Conservation (phyloP, 1,140 invertebrate genomes). For the Tetraneura akinire region DNA sequence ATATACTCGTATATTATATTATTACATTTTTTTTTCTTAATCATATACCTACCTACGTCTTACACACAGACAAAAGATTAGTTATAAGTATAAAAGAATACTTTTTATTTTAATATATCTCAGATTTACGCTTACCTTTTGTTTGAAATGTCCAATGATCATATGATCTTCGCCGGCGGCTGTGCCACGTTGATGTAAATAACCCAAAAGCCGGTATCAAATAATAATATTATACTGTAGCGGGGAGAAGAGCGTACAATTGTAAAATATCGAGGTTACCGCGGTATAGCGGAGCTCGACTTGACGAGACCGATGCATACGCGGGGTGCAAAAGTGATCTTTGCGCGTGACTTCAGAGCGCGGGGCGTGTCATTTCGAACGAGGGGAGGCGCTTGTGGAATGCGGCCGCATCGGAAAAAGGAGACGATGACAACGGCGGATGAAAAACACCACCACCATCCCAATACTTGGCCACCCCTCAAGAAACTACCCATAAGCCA, state of each 20-base stretch:
- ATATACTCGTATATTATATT: too few species aligned
- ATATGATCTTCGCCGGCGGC: background rate
- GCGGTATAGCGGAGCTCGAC: conserved; percentile 16
- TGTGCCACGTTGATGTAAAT: background rate
- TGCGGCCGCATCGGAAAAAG: background rate
- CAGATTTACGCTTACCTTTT: background rate
- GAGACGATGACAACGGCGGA: background rate
- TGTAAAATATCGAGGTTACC: background rate
- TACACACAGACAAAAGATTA: background rate
- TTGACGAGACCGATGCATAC: conserved; percentile 15
- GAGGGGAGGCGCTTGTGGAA: conserved; percentile 19
- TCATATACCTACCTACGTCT: background rate
- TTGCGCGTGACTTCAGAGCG: background rate
- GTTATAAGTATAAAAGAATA: background rate
- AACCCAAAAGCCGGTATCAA: conserved; percentile 2
- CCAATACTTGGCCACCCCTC: background rate
- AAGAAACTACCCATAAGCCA: too few species aligned
- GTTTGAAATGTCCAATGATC: background rate
- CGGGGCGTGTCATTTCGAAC: conserved; percentile 27
- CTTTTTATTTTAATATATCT: background rate
- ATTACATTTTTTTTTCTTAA: too few species aligned
- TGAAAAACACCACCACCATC: background rate
- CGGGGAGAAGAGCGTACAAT: background rate
- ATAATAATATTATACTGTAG: background rate
- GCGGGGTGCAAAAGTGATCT: conserved; percentile 37